Evolutionary conservation across 2,113 vertebrate species (phyloP).

Genomic region (Paracanthobrama guichenoti): DNA sequence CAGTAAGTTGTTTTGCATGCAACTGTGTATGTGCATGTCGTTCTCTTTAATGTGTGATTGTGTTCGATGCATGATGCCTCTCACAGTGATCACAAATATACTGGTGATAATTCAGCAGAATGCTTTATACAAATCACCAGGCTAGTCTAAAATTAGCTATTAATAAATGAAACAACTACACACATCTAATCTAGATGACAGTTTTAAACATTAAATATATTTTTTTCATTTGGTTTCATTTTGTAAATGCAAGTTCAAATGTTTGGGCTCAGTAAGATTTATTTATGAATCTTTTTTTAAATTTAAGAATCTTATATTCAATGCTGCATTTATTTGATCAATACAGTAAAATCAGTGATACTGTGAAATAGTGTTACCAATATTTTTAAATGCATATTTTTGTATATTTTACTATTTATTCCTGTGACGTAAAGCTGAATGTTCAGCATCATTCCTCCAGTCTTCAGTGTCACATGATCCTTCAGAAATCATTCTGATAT

Average conservation of each 20-base stretch:
- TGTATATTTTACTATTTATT: not conserved
- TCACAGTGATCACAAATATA: not conserved
- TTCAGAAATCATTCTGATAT: not conserved
- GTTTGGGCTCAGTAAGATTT: not conserved
- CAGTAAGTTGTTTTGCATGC: slow-evolving; percentile 49
- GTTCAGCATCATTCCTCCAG: not conserved
- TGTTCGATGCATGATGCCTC: slow-evolving; percentile 63
- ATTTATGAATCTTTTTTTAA: no score
- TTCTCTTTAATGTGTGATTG: slow-evolving; percentile 44
- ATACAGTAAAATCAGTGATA: not conserved
- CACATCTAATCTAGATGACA: not conserved
- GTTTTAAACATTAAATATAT: not conserved
- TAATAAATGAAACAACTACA: not conserved
- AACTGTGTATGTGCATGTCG: slow-evolving; percentile 72
- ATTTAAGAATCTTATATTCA: not conserved
- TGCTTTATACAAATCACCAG: not conserved
- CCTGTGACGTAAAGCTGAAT: not conserved
- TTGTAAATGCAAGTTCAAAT: not conserved
- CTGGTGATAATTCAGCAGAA: not conserved
- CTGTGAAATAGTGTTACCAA: not conserved
- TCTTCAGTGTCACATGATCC: not conserved
- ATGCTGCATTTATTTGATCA: not conserved
- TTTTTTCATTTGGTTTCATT: not conserved
- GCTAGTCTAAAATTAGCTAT: not conserved
- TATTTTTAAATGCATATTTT: not conserved